Evolutionary conservation across 92 coral and sea anemone genomes (phyloP).

Genomic region (Ricordea florida): DNA sequence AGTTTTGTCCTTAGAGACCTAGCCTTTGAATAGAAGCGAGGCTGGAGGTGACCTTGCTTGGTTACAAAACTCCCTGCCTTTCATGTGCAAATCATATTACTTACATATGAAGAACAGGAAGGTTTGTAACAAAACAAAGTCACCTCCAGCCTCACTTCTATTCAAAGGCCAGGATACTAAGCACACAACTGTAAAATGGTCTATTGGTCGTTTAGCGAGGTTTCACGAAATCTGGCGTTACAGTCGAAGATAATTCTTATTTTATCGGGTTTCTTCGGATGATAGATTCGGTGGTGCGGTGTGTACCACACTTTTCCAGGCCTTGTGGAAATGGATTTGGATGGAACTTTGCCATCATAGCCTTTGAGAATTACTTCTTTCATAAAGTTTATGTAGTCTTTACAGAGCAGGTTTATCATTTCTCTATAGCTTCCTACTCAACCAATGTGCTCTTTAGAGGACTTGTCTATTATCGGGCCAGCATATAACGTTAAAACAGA

Average conservation of each 20-base stretch:
- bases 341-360: constrained; percentile 36
- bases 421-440: constrained; percentile 8
- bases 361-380: constrained; percentile 18
- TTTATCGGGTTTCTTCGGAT: constrained; percentile 10
- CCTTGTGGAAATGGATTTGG: background rate
- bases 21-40: too few relatives aligned
- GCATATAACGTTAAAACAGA: constrained; percentile 5
- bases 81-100: too few relatives aligned
- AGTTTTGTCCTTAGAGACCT: too few relatives aligned
- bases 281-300: constrained; percentile 18
- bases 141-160: too few relatives aligned
- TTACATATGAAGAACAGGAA: too few relatives aligned
- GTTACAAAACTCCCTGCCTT: too few relatives aligned
- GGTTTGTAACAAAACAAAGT: too few relatives aligned
- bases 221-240: constrained; percentile 13
- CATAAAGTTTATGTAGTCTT: constrained; percentile 23
- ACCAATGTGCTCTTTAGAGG: constrained; percentile 26
- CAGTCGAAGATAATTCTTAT: constrained; percentile 14
- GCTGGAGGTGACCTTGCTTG: too few relatives aligned
- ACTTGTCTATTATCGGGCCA: constrained; percentile 54
- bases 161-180: too few relatives aligned
- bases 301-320: constrained; percentile 21
- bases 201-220: constrained; percentile 16
- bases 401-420: background rate
- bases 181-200: too few relatives aligned